Evolutionary conservation across 2,113 vertebrate species (phyloP).

Genomic region (Deroptyus accipitrinus): DNA sequence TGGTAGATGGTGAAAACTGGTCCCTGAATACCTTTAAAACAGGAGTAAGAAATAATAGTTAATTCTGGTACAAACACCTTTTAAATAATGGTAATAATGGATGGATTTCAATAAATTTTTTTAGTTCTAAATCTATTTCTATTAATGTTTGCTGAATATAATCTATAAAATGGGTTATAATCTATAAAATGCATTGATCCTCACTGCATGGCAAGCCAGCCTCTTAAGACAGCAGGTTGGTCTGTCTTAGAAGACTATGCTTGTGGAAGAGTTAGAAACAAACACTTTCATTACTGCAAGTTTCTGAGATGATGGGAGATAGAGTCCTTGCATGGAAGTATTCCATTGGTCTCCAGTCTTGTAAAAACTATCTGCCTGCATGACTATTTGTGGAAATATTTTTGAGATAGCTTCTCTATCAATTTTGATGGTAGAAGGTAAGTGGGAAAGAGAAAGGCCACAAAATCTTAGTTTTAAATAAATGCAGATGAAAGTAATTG

Average conservation of each 20-base stretch:
- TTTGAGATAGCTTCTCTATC: not conserved
- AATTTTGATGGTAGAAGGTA: not conserved
- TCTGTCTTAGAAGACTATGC: not conserved
- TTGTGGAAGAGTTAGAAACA: not conserved
- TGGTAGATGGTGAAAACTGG: not conserved
- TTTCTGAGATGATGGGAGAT: not conserved
- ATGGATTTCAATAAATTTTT: not conserved
- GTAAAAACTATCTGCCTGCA: not conserved
- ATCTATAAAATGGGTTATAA: not conserved
- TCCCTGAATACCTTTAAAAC: not conserved
- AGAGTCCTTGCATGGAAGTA: not conserved
- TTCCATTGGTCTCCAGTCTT: not conserved
- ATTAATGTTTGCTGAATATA: not conserved
- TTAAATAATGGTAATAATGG: not conserved
- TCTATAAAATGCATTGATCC: not conserved
- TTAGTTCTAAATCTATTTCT: not conserved
- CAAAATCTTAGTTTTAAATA: not conserved
- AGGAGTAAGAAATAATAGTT: not conserved
- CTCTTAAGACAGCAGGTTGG: not conserved
- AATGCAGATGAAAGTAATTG: not conserved
- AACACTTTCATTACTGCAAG: not conserved
- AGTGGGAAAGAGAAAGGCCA: not conserved
- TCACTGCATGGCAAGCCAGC: not conserved
- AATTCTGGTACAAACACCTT: not conserved
- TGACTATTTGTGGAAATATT: not conserved